Conservation (phyloP, 64 coral and sea anemone genomes). For the Montipora capricornis region DNA sequence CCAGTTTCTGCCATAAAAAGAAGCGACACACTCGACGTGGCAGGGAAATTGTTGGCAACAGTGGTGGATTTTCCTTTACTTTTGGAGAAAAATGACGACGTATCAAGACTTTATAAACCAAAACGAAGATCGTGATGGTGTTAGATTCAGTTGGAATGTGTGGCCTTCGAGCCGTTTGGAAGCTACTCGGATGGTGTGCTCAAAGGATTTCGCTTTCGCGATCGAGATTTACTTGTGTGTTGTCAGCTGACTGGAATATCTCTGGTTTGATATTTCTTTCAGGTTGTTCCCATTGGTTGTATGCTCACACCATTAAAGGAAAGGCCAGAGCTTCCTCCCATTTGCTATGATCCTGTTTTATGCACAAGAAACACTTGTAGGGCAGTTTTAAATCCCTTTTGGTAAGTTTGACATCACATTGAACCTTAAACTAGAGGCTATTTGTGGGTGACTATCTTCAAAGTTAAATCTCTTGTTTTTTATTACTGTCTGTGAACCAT, state of each 20-base stretch:
- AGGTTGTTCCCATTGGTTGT: slow-evolving; percentile 99
- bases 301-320: slow-evolving; percentile 96
- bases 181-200: slow-evolving; percentile 95
- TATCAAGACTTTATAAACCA: slow-evolving; percentile 99
- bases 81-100: slow-evolving; percentile 81
- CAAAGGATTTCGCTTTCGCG: neutral
- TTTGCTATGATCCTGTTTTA: slow-evolving; percentile 98
- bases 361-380: slow-evolving; percentile 95
- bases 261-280: slow-evolving; percentile 1
- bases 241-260: neutral
- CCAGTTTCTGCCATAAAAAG: neutral
- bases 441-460: too few species aligned
- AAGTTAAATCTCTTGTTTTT: neutral
- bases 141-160: slow-evolving; percentile 99
- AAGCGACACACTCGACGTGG: slow-evolving; percentile 8
- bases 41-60: slow-evolving; percentile 9
- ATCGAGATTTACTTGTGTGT: neutral
- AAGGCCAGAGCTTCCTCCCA: slow-evolving; percentile 96
- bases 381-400: slow-evolving; percentile 96
- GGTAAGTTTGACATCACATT: slow-evolving; percentile 56
- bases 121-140: slow-evolving; percentile 99
- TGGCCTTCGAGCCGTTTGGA: slow-evolving; percentile 99
- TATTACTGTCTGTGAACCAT: neutral
- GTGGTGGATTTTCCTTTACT: neutral
- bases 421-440: too few species aligned